phyloP scores from a whole-genome alignment of 2,113 vertebrate genomes.

The Clarias batrachus region DNA sequence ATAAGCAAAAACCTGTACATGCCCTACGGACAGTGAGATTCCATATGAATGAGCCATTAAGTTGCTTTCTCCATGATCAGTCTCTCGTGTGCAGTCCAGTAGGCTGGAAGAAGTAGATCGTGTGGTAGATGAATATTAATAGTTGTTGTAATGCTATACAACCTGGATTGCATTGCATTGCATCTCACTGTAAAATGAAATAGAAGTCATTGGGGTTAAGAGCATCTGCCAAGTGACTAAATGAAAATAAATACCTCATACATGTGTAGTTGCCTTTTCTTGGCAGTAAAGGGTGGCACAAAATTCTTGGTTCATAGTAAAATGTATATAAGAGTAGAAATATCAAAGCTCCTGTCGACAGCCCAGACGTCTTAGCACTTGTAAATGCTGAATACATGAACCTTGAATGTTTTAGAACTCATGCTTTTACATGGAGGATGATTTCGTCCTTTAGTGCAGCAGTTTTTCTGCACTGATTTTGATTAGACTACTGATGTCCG shows the following conservation, averaged over 20 bases:
- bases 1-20: neutral
- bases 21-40: neutral
- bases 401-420: too few species aligned
- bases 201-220: neutral
- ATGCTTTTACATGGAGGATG: too few species aligned
- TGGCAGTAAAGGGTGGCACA: neutral
- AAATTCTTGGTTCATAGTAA: too few species aligned
- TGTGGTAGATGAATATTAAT: slow-evolving; percentile 65
- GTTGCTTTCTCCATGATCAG: slow-evolving; percentile 23
- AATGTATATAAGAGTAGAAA: too few species aligned
- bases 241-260: slow-evolving; percentile 2
- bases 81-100: slow-evolving; percentile 41
- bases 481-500: too few species aligned
- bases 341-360: too few species aligned
- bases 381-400: too few species aligned
- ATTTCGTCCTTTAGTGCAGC: too few species aligned
- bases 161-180: slow-evolving; percentile 48
- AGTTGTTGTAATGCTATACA: slow-evolving; percentile 62
- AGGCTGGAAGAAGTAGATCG: slow-evolving; percentile 50
- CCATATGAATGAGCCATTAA: slow-evolving; percentile 6
- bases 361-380: too few species aligned
- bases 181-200: slow-evolving; percentile 52
- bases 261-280: slow-evolving; percentile 38
- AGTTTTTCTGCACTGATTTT: too few species aligned
- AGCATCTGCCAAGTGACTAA: neutral